Percentiles rank a stretch among this genome's conserved stretches.
These are phyloP conservation scores for Mesaphorura yosii DNA, from an alignment of 1,140 invertebrate species.

Conservation along the genomic window DNA sequence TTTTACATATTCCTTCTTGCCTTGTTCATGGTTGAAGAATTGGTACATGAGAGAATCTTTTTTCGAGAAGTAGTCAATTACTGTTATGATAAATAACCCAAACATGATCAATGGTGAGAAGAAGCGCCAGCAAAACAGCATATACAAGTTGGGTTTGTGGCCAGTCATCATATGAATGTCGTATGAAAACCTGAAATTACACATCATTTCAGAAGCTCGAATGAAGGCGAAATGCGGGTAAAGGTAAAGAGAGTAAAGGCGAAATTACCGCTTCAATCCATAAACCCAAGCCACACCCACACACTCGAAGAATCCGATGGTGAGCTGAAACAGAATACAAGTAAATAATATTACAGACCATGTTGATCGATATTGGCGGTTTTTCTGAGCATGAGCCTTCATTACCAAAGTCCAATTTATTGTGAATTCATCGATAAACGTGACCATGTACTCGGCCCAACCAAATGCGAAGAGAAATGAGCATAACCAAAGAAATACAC, in stretches of 20 bases:
- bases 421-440: conserved; percentile 6
- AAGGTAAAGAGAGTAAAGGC: neutral
- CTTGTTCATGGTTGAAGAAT: neutral
- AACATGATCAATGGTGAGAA: conserved; percentile 79
- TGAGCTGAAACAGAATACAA: too few species aligned
- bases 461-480: conserved; percentile 3
- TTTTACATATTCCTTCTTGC: conserved; percentile 40
- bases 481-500: neutral
- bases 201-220: conserved; percentile 6
- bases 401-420: conserved; percentile 66
- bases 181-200: conserved; percentile 59
- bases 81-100: conserved; percentile 48
- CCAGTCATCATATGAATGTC: conserved; percentile 92
- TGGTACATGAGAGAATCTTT: neutral
- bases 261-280: conserved; percentile 68
- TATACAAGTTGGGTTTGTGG: conserved; percentile 66
- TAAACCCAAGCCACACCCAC: conserved; percentile 86
- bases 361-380: too few species aligned
- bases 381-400: too few species aligned
- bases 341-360: too few species aligned
- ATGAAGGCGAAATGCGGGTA: neutral
- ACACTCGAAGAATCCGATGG: conserved; percentile 88
- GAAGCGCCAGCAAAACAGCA: conserved; percentile 89
- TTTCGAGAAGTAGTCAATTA: neutral
- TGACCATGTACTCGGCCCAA: conserved; percentile 8